These are phyloP conservation scores for Babyrousa celebensis DNA, from an alignment of 2,797 vertebrate genomes.

Conservation along the genomic window DNA sequence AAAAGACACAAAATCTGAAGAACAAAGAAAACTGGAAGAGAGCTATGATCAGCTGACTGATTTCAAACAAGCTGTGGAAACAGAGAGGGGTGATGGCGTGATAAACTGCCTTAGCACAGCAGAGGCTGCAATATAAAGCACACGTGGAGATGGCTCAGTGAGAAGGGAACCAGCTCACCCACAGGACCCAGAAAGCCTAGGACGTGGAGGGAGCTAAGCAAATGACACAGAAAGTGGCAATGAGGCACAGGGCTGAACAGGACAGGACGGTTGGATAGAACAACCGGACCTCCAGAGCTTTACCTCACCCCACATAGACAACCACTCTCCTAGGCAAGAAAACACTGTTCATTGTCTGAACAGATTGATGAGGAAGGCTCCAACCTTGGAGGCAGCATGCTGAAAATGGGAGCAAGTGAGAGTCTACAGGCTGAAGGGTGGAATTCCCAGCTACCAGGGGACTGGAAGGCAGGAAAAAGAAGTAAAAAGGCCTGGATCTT, in stretches of 20 bases:
- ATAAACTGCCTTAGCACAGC: neutral
- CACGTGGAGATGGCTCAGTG: accelerated
- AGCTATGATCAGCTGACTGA: neutral
- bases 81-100: neutral
- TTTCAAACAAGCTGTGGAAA: slow-evolving; percentile 30
- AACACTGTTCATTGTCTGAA: slow-evolving; percentile 26
- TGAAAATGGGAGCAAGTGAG: neutral
- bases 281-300: neutral
- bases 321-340: neutral
- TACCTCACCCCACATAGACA: neutral
- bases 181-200: neutral
- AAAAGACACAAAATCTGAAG: neutral
- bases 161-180: neutral
- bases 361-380: neutral
- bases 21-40: slow-evolving; percentile 44
- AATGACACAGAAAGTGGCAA: neutral
- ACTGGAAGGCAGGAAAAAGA: neutral
- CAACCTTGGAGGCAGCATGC: neutral
- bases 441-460: neutral
- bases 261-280: neutral
- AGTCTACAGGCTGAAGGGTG: neutral
- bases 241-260: neutral
- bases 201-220: neutral
- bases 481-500: neutral
- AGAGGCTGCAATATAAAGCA: neutral